Conservation (phyloP, 2,888 invertebrate species). For the Himalopsyche japonica region DNA sequence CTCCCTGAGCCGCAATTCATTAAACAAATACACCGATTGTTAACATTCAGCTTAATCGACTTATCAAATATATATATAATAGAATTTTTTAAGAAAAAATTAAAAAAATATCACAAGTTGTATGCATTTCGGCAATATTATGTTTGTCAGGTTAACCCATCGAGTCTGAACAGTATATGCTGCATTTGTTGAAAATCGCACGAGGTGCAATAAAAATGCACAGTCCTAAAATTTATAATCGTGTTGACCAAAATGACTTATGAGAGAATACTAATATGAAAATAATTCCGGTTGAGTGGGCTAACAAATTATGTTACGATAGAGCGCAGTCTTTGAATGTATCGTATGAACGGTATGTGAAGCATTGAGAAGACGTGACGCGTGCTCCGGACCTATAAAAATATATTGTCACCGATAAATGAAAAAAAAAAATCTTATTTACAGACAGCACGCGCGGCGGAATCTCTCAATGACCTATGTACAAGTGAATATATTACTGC, state of each 20-base stretch:
- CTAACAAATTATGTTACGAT: not conserved
- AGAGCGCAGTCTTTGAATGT: not conserved
- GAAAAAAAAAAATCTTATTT: not conserved
- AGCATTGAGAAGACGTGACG: not conserved
- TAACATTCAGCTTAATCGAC: too few species aligned
- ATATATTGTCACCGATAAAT: not conserved
- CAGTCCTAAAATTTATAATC: too few species aligned
- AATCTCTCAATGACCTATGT: not conserved
- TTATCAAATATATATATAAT: too few species aligned
- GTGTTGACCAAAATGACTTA: too few species aligned
- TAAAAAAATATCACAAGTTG: not conserved
- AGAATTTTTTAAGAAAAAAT: not conserved
- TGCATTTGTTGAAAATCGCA: too few species aligned
- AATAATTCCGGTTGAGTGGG: not conserved
- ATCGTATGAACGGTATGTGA: not conserved
- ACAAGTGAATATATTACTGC: not conserved
- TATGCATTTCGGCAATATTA: not conserved
- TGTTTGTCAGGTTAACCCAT: not conserved
- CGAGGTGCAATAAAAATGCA: too few species aligned
- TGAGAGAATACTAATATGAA: too few species aligned
- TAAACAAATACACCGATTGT: too few species aligned
- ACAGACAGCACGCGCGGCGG: not conserved
- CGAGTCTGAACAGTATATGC: too few species aligned
- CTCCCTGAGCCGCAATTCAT: not conserved
- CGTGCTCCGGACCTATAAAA: not conserved